These are phyloP conservation scores for Cheilinus undulatus DNA, from an alignment of 2,113 vertebrate genomes.

Conservation along the genomic window DNA sequence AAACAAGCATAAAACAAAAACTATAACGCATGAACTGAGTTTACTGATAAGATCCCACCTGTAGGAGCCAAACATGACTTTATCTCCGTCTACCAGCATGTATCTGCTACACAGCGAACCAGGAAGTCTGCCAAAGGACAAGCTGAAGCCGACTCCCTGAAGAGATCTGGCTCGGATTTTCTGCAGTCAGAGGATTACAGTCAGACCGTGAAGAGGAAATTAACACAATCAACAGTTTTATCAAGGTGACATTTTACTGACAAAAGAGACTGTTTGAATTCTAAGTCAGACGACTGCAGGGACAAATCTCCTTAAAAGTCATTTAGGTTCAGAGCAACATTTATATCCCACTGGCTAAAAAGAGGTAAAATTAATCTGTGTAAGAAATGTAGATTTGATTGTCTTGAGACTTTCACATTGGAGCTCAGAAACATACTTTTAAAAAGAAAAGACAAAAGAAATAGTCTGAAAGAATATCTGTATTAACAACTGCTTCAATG, in stretches of 20 bases:
- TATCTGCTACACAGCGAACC: conserved; percentile 90
- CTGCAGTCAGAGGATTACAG: conserved; percentile 71
- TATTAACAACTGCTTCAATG: too few relatives aligned
- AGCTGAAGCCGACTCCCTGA: conserved; percentile 87
- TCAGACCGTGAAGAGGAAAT: background rate
- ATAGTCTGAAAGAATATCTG: too few relatives aligned
- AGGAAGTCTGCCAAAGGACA: conserved; percentile 88
- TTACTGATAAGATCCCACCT: conserved; percentile 73
- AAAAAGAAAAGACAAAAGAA: too few relatives aligned
- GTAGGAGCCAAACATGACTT: conserved; percentile 94
- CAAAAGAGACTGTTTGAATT: background rate
- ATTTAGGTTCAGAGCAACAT: too few relatives aligned
- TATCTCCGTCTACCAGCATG: conserved; percentile 95
- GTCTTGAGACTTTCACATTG: too few relatives aligned
- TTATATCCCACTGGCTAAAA: too few relatives aligned
- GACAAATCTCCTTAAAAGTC: too few relatives aligned
- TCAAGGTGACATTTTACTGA: background rate
- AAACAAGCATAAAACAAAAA: too few relatives aligned
- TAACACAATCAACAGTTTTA: background rate
- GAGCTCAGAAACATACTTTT: too few relatives aligned
- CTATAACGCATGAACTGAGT: background rate
- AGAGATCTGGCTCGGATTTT: conserved; percentile 90
- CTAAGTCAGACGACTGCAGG: background rate
- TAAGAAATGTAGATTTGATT: too few relatives aligned
- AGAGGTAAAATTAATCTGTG: too few relatives aligned